Evolutionary conservation across 2,797 vertebrate species (phyloP).

Genomic region (Hydrophis major): DNA sequence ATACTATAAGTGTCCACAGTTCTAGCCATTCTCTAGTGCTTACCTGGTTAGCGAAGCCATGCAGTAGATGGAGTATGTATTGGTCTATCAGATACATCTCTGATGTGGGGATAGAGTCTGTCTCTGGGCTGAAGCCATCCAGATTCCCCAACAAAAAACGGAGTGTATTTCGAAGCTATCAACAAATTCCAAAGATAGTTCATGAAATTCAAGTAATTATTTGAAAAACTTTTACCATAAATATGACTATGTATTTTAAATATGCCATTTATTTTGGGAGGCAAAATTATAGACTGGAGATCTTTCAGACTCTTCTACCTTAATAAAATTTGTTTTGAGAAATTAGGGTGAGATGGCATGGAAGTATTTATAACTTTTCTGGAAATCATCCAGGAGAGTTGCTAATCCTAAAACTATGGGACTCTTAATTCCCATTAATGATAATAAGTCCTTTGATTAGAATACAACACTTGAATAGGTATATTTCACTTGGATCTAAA

Average conservation of each 20-base stretch:
- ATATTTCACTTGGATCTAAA: not conserved
- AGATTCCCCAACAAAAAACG: slow-evolving; percentile 91
- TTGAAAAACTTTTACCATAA: not conserved
- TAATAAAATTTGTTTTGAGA: not conserved
- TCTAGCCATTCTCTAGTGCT: not conserved
- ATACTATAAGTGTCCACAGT: not conserved
- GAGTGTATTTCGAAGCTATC: slow-evolving; percentile 88
- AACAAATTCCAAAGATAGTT: not conserved
- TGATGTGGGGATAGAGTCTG: slow-evolving; percentile 78
- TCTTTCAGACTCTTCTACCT: not conserved
- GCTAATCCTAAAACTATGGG: not conserved
- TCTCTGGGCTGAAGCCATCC: slow-evolving; percentile 81
- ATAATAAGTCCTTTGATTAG: not conserved
- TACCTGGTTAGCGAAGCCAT: slow-evolving; percentile 88
- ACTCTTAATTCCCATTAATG: not conserved
- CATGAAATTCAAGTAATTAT: not conserved
- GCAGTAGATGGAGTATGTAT: slow-evolving; percentile 90
- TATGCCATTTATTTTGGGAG: not conserved
- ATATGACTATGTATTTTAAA: not conserved
- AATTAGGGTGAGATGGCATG: not conserved
- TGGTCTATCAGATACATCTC: slow-evolving; percentile 93
- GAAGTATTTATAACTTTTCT: not conserved
- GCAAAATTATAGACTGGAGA: too few species aligned
- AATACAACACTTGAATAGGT: not conserved
- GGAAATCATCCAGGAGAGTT: not conserved